Evolutionary conservation across 2,113 vertebrate species (phyloP).

Genomic region (Scortum barcoo): DNA sequence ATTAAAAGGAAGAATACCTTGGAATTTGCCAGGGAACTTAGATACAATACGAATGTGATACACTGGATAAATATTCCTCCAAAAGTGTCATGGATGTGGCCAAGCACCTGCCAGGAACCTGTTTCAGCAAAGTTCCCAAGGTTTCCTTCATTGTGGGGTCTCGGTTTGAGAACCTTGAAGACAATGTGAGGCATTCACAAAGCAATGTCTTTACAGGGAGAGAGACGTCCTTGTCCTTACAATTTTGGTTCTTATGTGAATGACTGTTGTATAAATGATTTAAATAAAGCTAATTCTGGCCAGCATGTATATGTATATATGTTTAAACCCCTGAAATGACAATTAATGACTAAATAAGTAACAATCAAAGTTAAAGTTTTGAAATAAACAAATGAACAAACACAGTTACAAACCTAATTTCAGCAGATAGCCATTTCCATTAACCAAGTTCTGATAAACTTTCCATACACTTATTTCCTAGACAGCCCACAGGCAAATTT

Average conservation of each 20-base stretch:
- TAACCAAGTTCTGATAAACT: not conserved
- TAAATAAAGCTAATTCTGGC: no score
- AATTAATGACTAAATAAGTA: not conserved
- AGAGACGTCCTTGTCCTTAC: not conserved
- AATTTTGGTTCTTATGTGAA: not conserved
- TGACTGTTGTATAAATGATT: not conserved
- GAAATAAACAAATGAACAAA: not conserved
- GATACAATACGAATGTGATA: not conserved
- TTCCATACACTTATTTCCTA: not conserved
- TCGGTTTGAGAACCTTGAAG: not conserved
- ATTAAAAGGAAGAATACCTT: constrained; percentile 11
- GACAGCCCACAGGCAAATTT: not conserved
- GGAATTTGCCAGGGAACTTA: not conserved
- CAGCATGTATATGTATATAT: no score
- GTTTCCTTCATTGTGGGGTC: constrained; percentile 2
- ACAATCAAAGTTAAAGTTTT: not conserved
- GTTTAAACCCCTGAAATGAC: not conserved
- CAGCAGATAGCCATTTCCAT: not conserved
- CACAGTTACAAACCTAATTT: not conserved
- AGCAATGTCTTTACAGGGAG: constrained; percentile 10
- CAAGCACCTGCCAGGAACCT: not conserved
- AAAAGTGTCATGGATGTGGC: not conserved
- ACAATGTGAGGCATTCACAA: constrained; percentile 7
- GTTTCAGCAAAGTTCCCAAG: constrained; percentile 8
- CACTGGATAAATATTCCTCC: not conserved